These are phyloP conservation scores for Phenganax marumi DNA, from an alignment of 92 coral and sea anemone species.

Conservation along the genomic window DNA sequence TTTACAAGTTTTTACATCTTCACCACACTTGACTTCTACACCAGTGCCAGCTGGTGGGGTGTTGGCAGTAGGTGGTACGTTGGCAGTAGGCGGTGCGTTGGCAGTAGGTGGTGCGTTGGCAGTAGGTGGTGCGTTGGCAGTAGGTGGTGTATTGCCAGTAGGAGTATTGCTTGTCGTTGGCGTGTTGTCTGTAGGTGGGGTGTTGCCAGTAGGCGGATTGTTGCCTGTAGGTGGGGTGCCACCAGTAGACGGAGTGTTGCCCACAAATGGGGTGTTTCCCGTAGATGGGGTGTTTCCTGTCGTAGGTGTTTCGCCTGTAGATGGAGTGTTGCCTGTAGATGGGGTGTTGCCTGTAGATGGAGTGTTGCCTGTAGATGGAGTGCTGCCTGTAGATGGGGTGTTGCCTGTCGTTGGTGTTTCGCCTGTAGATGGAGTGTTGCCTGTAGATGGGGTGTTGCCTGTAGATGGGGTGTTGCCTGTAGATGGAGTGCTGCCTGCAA, in stretches of 20 bases:
- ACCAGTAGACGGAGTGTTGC: not conserved
- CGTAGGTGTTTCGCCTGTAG: not conserved
- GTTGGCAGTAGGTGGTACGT: not conserved
- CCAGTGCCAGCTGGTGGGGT: slow-evolving; percentile 7
- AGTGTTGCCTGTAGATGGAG: not conserved
- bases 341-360: not conserved
- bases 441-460: not conserved
- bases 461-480: not conserved
- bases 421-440: not conserved
- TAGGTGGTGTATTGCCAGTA: not conserved
- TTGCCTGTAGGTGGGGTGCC: too few relatives aligned
- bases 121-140: not conserved
- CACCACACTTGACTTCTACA: slow-evolving; percentile 11
- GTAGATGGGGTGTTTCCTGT: not conserved
- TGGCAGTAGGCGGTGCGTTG: not conserved
- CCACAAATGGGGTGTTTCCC: not conserved
- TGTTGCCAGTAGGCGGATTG: not conserved
- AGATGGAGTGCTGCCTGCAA: not conserved
- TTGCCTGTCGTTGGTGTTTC: not conserved
- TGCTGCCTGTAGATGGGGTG: not conserved
- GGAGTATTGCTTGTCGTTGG: not conserved
- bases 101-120: not conserved
- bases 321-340: not conserved
- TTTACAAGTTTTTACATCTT: not conserved
- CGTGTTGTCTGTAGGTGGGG: not conserved